These are phyloP conservation scores for Phymorhynchus buccinoides DNA, from an alignment of 1,140 invertebrate species.

Conservation along the genomic window DNA sequence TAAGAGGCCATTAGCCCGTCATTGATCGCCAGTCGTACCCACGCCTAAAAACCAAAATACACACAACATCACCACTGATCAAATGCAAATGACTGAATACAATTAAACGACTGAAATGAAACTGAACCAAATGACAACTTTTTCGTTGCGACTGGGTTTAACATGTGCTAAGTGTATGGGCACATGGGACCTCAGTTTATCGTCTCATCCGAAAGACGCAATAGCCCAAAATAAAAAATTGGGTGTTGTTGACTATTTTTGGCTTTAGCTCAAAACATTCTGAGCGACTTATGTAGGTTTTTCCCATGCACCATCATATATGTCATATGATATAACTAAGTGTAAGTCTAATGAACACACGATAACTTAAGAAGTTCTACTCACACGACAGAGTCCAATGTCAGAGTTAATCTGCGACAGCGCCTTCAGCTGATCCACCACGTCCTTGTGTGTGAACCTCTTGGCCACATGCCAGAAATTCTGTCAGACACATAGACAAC, in stretches of 20 bases:
- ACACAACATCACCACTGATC: neutral
- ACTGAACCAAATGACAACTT: neutral
- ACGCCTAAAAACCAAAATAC: conserved; percentile 75
- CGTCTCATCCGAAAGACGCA: no score
- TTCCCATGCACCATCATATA: no score
- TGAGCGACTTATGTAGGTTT: no score
- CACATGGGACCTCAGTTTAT: no score
- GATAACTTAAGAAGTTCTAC: neutral
- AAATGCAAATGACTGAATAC: neutral
- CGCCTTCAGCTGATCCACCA: conserved; percentile 68
- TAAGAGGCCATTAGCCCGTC: conserved; percentile 91
- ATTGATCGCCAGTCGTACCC: conserved; percentile 90
- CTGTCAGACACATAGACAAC: conserved; percentile 60
- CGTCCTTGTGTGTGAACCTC: conserved; percentile 80
- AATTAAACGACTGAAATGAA: neutral
- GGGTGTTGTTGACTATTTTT: no score
- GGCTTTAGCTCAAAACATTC: no score
- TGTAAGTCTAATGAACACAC: neutral
- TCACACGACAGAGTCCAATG: conserved; percentile 87
- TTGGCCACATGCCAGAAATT: conserved; percentile 91
- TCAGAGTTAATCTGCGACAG: conserved; percentile 88
- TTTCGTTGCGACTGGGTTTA: no score
- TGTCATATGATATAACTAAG: neutral
- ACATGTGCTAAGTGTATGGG: neutral
- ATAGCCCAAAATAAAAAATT: no score